Evolutionary conservation across 2,888 invertebrate species (phyloP), one percentile per base, ranked within the genome.

Genomic region (Cryptocephalus primarius): DNA sequence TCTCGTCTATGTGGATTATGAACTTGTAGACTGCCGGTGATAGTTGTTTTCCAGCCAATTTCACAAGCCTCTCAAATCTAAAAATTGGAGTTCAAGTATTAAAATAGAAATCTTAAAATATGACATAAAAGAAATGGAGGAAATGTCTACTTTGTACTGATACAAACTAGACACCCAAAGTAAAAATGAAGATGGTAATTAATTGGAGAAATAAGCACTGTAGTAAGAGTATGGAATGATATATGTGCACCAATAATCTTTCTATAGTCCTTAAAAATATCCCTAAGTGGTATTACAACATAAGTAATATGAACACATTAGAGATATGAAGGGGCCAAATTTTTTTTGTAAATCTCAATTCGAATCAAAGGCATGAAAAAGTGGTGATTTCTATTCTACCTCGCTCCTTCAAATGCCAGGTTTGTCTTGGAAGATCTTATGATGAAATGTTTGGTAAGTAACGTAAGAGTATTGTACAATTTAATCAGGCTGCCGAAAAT

Each of bases 381-480:
- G 3, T n/a, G n/a, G 6, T 22, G 22, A 22, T 22, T n/a, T n/a
- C 22, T 22, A 22, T 22, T 22, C 55, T 55, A 77, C 77, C 72
- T 72, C 11, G 75, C 74, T 38, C 70, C 64, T 60, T 75, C 72
- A 56, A 76, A 76, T 1, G 71, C 72, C 39, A 70, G 65, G 60
- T 73, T 72, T 9, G 66, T 61, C 48, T 67, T 65, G 1, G 72
- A 66, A 9, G 75, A 75, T 50, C 76, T 72, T 8, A 60, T 57
- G 12, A 71, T 63, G 54, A 81, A 82, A 65, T 82, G 79, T 60
- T 77, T 81, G 0, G 79, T 73, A 32, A 82, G 63, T 44, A 72
- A 71, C 45, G 72, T 75, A 6, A 81, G 60, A 41, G 75, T 72
- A 11, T 67, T 71, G 59, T 76, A 83, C 34, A 77, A 66, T 45